Percentiles rank a stretch among this genome's conserved stretches.
Evolutionary conservation across 2,113 vertebrate genomes (phyloP).

Genomic region (Oreamnos americanus): DNA sequence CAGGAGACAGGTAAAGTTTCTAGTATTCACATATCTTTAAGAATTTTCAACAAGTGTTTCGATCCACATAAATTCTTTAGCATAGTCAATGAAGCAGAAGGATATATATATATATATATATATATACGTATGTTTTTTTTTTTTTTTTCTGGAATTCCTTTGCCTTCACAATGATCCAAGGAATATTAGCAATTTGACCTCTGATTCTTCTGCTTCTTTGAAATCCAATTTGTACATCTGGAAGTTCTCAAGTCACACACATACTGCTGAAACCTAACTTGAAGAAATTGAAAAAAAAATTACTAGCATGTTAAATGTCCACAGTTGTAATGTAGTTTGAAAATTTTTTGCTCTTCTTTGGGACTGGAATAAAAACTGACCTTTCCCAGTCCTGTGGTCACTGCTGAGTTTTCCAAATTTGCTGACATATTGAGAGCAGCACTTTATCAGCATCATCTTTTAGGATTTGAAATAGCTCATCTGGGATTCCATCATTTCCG

Average conservation of each 20-base stretch:
- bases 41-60: background rate
- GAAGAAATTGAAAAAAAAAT: background rate
- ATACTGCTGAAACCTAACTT: background rate
- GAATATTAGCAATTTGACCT: background rate
- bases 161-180: fast-evolving
- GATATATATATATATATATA: too few relatives aligned
- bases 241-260: background rate
- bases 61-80: background rate
- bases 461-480: background rate
- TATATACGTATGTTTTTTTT: too few relatives aligned
- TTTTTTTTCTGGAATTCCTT: background rate
- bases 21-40: background rate
- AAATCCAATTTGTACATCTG: background rate
- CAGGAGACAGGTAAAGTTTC: background rate
- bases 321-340: background rate
- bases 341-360: background rate
- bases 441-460: background rate
- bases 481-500: background rate
- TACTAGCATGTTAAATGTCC: background rate
- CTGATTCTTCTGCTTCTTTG: background rate
- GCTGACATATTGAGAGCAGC: background rate
- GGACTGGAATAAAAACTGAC: background rate
- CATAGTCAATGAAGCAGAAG: background rate
- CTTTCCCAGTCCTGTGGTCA: background rate
- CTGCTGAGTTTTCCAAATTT: background rate